Evolutionary conservation across 2,888 invertebrate species (phyloP), one percentile per base, ranked within the genome.

Genomic region (Drosophila peninsularis): DNA sequence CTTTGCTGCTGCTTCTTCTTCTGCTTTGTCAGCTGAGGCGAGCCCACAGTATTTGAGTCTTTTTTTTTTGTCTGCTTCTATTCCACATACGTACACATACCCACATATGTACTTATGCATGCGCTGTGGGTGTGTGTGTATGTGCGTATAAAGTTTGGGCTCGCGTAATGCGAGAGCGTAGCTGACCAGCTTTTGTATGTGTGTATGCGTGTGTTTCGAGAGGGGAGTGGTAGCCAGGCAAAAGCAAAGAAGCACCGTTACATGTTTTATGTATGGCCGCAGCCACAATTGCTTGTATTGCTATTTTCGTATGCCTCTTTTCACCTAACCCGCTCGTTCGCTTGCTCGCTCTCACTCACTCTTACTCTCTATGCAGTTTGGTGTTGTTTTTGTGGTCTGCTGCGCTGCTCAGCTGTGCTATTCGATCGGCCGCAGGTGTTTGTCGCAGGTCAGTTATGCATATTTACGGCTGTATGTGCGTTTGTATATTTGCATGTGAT

Each of bases 11-110:
- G 32, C 39, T 69, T 27, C 30, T 65, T 34, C 21, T 61, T 73
- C 70, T 70, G 30, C 30, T 30, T 30, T 30, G 30, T 30, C 70
- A 57, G 63, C 42, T 65, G 71, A 41, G 66, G 45, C 62, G 76
- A 75, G 75, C 78, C 75, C 78, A 75, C 64, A 24, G 63, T 67
- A 41, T 71, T 42, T 68, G 62, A 36, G 66, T 73, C 27, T 78
- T 54, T 60, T 57, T 57, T 68, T 60, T 62, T 57, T 57, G 58
- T 37, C 57, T 62, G 62, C 61, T 74, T 74, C 78, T 78, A 66
- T 70, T 73, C 66, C 62, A 56, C 49, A 27, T 37, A 44, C 21
- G 54, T 30, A 37, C 34, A 36, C 24, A 54, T n/a, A 32, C 45
- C 50, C 17, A 47, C 39, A 63, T 30, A 32, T 49, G 42, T 55